These are phyloP conservation scores for Zaprionus davidi DNA, from an alignment of 1,140 invertebrate genomes.

Conservation along the genomic window DNA sequence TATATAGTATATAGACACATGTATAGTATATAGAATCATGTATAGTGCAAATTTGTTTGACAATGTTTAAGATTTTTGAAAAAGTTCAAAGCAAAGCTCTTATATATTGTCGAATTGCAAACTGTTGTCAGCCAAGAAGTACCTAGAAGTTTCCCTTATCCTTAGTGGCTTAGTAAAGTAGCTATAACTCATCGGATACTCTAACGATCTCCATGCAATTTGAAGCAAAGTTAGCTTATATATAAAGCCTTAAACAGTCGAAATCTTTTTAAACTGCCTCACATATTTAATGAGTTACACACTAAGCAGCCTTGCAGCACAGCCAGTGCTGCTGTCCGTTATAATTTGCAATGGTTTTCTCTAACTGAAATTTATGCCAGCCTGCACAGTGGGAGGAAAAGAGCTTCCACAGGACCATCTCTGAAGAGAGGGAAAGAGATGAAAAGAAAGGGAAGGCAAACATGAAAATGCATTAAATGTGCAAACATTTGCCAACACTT, in stretches of 20 bases:
- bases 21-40: no score
- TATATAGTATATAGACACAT: no score
- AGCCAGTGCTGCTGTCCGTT: background rate
- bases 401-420: background rate
- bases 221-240: background rate
- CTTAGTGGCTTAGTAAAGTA: no score
- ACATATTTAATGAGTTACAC: background rate
- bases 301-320: background rate
- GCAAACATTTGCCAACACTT: conserved; percentile 3
- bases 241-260: background rate
- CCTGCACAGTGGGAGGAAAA: background rate
- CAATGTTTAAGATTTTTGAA: no score
- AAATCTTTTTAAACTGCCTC: background rate
- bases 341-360: background rate
- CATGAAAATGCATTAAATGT: conserved; percentile 5
- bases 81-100: no score
- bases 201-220: background rate
- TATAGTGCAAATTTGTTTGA: no score
- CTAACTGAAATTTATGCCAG: conserved; percentile 1
- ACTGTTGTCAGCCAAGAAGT: no score
- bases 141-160: no score
- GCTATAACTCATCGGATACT: no score
- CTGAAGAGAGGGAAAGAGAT: background rate
- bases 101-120: no score
- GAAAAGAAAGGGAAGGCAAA: background rate